These are phyloP conservation scores for Biston stratarius DNA, from an alignment of 2,888 invertebrate genomes.

Conservation along the genomic window DNA sequence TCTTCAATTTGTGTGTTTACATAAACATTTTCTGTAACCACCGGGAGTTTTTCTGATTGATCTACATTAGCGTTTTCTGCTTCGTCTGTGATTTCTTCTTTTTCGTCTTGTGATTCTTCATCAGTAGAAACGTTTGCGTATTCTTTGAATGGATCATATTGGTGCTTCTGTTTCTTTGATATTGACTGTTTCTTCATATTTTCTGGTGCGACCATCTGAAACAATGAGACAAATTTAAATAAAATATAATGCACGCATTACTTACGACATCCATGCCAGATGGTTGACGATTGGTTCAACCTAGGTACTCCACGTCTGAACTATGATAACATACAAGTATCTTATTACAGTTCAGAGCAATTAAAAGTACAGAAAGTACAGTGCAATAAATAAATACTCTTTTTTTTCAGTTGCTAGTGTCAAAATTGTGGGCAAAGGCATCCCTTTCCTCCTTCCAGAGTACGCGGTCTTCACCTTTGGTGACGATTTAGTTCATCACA, in stretches of 20 bases:
- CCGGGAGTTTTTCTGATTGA: not conserved
- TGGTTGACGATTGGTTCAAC: no score
- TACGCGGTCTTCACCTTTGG: no score
- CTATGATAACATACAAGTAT: no score
- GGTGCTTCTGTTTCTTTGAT: not conserved
- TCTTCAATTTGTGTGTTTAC: not conserved
- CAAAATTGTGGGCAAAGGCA: no score
- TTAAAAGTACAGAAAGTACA: no score
- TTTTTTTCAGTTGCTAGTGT: no score
- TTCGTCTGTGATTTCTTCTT: not conserved
- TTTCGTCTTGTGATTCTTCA: not conserved
- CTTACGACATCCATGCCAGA: no score
- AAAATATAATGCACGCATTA: not conserved
- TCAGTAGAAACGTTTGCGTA: slow-evolving; percentile 7
- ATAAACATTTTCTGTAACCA: not conserved
- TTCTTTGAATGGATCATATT: slow-evolving; percentile 8
- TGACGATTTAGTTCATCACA: no score
- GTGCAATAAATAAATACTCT: no score
- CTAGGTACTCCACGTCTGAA: no score
- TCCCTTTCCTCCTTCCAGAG: no score
- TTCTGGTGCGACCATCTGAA: not conserved
- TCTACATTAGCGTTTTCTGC: not conserved
- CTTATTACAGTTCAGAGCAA: no score
- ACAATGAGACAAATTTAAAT: not conserved
- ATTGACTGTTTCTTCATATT: not conserved